A percentile compares a stretch with the other conserved stretches of the same genome.
Evolutionary conservation across 2,888 invertebrate genomes (phyloP).

Genomic region (Drosophila neutralis): DNA sequence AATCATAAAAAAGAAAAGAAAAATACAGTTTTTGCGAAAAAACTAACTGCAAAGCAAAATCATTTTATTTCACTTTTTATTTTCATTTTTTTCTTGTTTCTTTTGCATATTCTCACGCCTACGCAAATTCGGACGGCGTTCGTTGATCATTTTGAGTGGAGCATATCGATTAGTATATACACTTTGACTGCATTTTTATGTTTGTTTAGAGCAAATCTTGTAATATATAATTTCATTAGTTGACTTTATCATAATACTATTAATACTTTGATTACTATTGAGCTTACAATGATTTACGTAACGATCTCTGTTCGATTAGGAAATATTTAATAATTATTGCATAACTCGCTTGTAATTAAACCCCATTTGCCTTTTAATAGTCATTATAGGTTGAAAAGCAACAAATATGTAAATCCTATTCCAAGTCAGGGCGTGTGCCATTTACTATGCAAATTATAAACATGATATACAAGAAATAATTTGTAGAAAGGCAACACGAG

Average conservation of each 20-base stretch:
- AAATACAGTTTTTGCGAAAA: slow-evolving; percentile 33
- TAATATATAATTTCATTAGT: background rate
- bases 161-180: slow-evolving; percentile 7
- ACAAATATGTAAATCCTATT: slow-evolving; percentile 5
- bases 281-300: background rate
- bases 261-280: too few relatives aligned
- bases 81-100: slow-evolving; percentile 11
- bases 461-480: background rate
- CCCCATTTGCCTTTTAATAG: background rate
- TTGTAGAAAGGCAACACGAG: background rate
- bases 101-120: slow-evolving; percentile 38
- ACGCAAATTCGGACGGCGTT: slow-evolving; percentile 4
- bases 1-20: slow-evolving; percentile 4
- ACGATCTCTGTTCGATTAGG: background rate
- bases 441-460: background rate
- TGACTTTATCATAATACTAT: background rate
- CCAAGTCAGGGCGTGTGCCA: background rate
- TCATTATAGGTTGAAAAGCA: background rate
- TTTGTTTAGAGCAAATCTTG: background rate
- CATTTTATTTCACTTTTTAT: slow-evolving; percentile 9
- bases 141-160: background rate
- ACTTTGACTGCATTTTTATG: slow-evolving; percentile 2
- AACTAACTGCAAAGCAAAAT: slow-evolving; percentile 25
- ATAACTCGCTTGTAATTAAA: background rate
- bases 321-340: slow-evolving; percentile 13